These are phyloP conservation scores for Lepidocyrtinus sp. DNA, from an alignment of 2,888 invertebrate species.

Conservation along the genomic window DNA sequence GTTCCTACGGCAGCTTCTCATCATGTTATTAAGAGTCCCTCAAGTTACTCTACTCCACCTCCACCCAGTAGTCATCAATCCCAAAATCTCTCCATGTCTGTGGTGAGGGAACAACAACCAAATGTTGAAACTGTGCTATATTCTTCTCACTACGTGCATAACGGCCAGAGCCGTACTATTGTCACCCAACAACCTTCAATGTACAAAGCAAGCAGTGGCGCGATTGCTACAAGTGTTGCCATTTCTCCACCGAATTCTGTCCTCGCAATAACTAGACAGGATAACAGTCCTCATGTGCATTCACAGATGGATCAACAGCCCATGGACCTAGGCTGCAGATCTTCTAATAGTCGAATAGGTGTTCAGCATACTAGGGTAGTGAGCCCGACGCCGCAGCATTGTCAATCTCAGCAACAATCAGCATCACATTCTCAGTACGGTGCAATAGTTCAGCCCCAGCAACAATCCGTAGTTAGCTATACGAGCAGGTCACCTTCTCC, in stretches of 20 bases:
- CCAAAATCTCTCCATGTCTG: constrained; percentile 35
- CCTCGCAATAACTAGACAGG: constrained; percentile 44
- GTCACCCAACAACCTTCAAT: constrained; percentile 46
- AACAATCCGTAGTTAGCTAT: constrained; percentile 59
- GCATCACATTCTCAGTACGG: constrained; percentile 60
- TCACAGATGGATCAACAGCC: constrained; percentile 63
- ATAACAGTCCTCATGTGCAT: constrained; percentile 49
- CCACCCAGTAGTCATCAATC: constrained; percentile 43
- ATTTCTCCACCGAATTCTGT: constrained; percentile 57
- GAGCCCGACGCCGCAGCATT: constrained; percentile 70
- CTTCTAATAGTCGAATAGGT: constrained; percentile 49
- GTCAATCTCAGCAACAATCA: constrained; percentile 65
- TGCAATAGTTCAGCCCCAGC: constrained; percentile 58
- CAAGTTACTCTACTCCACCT: constrained; percentile 39
- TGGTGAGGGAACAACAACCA: constrained; percentile 36
- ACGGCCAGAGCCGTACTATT: constrained; percentile 45
- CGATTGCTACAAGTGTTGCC: constrained; percentile 41
- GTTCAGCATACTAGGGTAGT: constrained; percentile 71
- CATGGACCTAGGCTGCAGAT: constrained; percentile 66
- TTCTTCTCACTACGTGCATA: constrained; percentile 51
- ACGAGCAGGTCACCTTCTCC: constrained; percentile 64
- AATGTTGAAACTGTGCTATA: constrained; percentile 33
- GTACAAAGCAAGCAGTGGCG: constrained; percentile 48
- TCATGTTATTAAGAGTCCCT: constrained; percentile 38
- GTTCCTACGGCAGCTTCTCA: constrained; percentile 28